Evolutionary conservation across 2,888 invertebrate species (phyloP), one percentile per base, ranked within the genome.

Genomic region (Teinopalpus imperialis): DNA sequence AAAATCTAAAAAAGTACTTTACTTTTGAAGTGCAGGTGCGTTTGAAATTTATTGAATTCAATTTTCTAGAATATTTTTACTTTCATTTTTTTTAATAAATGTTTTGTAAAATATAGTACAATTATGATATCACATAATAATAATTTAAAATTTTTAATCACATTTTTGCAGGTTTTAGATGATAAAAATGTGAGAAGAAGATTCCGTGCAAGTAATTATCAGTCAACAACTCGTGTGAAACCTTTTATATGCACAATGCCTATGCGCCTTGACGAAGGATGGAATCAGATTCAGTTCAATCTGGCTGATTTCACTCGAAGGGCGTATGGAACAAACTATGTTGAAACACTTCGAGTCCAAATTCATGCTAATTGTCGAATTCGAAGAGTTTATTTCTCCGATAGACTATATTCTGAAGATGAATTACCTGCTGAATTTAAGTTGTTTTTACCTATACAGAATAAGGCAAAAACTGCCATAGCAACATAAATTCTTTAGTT

Each of bases 191-290:
- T 98, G 24, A 90, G 96, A 51, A 86, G 98, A 66, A 76, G 92
- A 56, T 97, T 98, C 80, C 90, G 97, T 59, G 96, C 98, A 3
- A 97, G 97, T 68, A 98, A 98, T 82, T 98, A 97, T 80, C 97
- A 98, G 73, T 97, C 97, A 26, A 96, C 96, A 7, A 98, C 98
- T 0, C 88, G 97, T 63, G 96, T 98, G 5, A 97, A 97, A 74
- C 97, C 98, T n/a, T 98, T 98, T 74, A 98, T 98, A 63, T 98
- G 98, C 68, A 97, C 97, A 3, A 98, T 98, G 97, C 98, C 98
- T 0, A 95, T 98, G 93, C 90, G 97, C 46, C 88, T 98, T 51
- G 96, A 97, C 63, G 96, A 97, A 66, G 98, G 98, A 20, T 98
- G 98, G 98, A 97, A 97, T 70, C 94, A 95, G 82, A 96, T 98